Evolutionary conservation across 2,113 vertebrate species (phyloP).

Genomic region (Callionymus lyra): DNA sequence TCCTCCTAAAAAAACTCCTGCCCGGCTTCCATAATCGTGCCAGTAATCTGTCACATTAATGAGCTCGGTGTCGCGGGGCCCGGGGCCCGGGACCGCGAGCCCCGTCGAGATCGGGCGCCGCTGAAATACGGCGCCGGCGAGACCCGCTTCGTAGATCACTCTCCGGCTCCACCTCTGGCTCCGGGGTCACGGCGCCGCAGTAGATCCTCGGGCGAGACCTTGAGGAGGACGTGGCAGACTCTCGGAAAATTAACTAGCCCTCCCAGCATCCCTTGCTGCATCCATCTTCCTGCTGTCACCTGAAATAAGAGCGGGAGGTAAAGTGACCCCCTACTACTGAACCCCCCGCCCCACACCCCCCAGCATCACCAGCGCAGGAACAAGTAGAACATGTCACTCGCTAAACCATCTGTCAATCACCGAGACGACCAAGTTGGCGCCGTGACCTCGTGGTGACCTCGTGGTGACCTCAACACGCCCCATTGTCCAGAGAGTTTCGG

Average conservation of each 20-base stretch:
- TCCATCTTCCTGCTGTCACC: slow-evolving; percentile 50
- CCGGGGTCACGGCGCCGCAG: slow-evolving; percentile 1
- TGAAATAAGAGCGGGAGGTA: slow-evolving; percentile 51
- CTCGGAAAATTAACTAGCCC: slow-evolving; percentile 29
- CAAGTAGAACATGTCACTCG: slow-evolving; percentile 47
- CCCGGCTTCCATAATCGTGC: slow-evolving; percentile 20
- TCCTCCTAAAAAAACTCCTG: slow-evolving; percentile 23
- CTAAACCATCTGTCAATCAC: slow-evolving; percentile 48
- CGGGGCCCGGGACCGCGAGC: too few species aligned
- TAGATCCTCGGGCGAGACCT: slow-evolving; percentile 16
- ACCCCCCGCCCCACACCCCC: too few species aligned
- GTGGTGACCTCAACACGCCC: neutral
- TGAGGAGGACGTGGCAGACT: slow-evolving; percentile 14
- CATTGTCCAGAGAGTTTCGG: slow-evolving; percentile 16
- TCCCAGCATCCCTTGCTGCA: slow-evolving; percentile 50
- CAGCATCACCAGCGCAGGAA: slow-evolving; percentile 13
- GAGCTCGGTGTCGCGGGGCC: slow-evolving; percentile 30
- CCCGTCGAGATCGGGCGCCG: slow-evolving; percentile 1
- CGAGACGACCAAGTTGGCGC: slow-evolving; percentile 28
- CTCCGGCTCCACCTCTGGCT: slow-evolving; percentile 17
- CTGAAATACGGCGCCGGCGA: slow-evolving; percentile 19
- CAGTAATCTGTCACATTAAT: slow-evolving; percentile 37
- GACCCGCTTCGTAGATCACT: slow-evolving; percentile 24
- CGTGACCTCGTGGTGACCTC: neutral
- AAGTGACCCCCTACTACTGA: slow-evolving; percentile 44